Percentiles rank a stretch among this genome's conserved stretches.
phyloP scores from a whole-genome alignment of 2,888 invertebrate species.

The Agrotis ipsilon region DNA sequence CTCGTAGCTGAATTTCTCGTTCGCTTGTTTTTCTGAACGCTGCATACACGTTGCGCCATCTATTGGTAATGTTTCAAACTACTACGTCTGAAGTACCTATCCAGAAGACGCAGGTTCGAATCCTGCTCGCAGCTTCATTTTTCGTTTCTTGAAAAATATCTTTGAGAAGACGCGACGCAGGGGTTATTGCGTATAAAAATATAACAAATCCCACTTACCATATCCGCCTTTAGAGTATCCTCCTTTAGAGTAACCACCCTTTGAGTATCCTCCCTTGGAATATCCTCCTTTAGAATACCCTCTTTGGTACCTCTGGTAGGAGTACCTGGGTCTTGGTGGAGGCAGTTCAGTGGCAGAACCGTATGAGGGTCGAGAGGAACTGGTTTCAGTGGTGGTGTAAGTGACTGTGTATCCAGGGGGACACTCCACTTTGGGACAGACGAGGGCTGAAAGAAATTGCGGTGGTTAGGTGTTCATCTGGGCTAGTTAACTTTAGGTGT shows the following conservation, averaged over 20 bases:
- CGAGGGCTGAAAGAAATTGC: slow-evolving; percentile 71
- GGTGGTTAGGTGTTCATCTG: background rate
- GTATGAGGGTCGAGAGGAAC: slow-evolving; percentile 91
- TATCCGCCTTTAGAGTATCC: slow-evolving; percentile 76
- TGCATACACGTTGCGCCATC: too few species aligned
- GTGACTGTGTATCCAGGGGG: slow-evolving; percentile 92
- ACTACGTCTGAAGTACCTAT: too few species aligned
- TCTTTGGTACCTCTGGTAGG: slow-evolving; percentile 76
- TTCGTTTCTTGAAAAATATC: too few species aligned
- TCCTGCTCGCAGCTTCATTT: too few species aligned
- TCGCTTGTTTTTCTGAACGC: too few species aligned
- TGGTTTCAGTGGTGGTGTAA: slow-evolving; percentile 72
- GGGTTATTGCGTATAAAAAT: too few species aligned
- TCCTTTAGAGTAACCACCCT: slow-evolving; percentile 76
- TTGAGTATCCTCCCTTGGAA: slow-evolving; percentile 76
- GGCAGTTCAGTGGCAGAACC: slow-evolving; percentile 90
- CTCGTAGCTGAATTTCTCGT: too few species aligned
- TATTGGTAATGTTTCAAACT: too few species aligned
- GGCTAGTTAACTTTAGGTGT: background rate
- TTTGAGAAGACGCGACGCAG: too few species aligned
- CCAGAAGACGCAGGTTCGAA: too few species aligned
- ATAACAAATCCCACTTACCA: slow-evolving; percentile 32
- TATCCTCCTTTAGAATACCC: slow-evolving; percentile 76
- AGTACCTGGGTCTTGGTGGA: slow-evolving; percentile 80
- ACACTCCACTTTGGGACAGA: slow-evolving; percentile 91